Evolutionary conservation across 1,140 invertebrate species (phyloP), one percentile per base, ranked within the genome.

Genomic region (Dermatophagoides farinae): DNA sequence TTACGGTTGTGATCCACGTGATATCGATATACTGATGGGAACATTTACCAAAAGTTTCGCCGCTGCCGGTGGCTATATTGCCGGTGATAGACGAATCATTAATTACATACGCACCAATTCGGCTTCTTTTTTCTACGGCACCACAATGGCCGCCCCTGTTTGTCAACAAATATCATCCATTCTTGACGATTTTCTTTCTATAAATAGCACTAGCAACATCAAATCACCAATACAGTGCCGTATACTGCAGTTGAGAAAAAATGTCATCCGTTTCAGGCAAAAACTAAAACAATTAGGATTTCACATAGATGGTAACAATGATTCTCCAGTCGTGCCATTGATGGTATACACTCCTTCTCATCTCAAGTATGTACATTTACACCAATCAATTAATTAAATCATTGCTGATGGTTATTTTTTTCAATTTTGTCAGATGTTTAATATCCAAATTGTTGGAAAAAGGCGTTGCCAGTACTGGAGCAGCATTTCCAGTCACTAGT

Each of bases 401-500:
- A 31, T 53, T 53, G 51, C 12, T 53, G n/a, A 53, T 53, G 9
- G 6, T 59, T 59, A 31, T 54, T 61, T 60, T 41, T 39, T 59
- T 22, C 16, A 44, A 22, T 25, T n/a, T 46, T 39, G 54, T 23
- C 22, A 63, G 62, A 43, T 79, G 79, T 60, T 87, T 91, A 67
- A 86, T 92, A 59, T 79, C 90, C 66, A 82, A 82, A 63, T 76
- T 93, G 67, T 81, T 84, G 55, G 79, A 79, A 61, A 74, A 82
- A 60, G 84, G 87, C 52, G 82, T 98, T 57, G 93, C 91, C 22
- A 82, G 82, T 16, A 93, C 97, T 5, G 91, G 93, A 20, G 95
- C 97, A 60, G 91, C 91, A 60, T 98, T 95, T 75, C 95, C 96
- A 57, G 95, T 95, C 38, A 97, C 93, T n/a, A 86, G 89, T 47